Evolutionary conservation across 2,888 invertebrate species (phyloP).

Genomic region (Drosophila quinaria): DNA sequence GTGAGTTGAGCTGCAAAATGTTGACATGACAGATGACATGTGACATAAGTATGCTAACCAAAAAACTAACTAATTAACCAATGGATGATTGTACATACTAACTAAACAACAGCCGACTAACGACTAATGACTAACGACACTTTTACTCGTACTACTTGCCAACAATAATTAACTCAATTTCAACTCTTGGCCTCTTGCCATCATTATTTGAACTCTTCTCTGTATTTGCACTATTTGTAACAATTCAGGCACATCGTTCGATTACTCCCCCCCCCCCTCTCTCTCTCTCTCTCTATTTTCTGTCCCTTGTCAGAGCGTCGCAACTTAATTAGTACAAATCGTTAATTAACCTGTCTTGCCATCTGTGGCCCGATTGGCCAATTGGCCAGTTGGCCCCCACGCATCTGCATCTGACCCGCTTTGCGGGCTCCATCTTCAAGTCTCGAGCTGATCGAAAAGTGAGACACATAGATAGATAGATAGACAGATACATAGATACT

Average conservation of each 20-base stretch:
- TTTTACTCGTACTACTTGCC: conserved; percentile 5
- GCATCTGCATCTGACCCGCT: conserved; percentile 72
- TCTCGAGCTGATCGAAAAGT: conserved; percentile 5
- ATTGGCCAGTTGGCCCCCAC: conserved; percentile 77
- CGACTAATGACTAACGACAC: conserved; percentile 20
- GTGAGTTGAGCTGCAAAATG: conserved; percentile 70
- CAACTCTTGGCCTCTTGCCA: conserved; percentile 19
- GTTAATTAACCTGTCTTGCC: conserved; percentile 74
- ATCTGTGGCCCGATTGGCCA: conserved; percentile 76
- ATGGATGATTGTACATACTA: conserved; percentile 1
- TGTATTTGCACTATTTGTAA: conserved; percentile 31
- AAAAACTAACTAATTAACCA: conserved; percentile 1
- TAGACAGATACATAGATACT: background rate
- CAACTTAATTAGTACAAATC: conserved; percentile 72
- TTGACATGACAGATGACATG: conserved; percentile 7
- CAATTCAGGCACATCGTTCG: conserved; percentile 26
- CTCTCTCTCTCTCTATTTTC: background rate
- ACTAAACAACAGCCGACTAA: conserved; percentile 9
- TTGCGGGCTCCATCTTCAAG: conserved; percentile 19
- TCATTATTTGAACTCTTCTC: conserved; percentile 1
- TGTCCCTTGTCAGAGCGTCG: conserved; percentile 27
- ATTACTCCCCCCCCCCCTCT: background rate
- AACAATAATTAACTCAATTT: conserved; percentile 33
- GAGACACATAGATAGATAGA: conserved; percentile 5
- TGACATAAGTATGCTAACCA: background rate